Evolutionary conservation across 2,888 invertebrate species (phyloP), one percentile per base, ranked within the genome.

Genomic region (Malacosoma neustria): DNA sequence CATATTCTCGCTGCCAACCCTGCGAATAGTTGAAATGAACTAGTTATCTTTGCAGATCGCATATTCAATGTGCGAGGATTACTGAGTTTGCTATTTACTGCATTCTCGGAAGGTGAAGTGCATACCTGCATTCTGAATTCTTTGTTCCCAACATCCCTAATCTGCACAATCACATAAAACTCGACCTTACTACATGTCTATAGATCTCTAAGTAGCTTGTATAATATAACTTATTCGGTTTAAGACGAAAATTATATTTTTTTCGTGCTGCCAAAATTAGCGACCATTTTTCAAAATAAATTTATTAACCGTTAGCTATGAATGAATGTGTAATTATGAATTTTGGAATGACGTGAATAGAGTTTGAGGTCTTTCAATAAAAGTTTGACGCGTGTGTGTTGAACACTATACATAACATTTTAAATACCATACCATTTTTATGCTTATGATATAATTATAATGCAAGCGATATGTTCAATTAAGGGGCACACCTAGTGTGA

Each of bases 21-120:
- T 81, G 49, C 34, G 36, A 32, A 41, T 54, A 52, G 55, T 61
- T 61, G 45, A 54, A 63, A 60, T 68, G 61, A 61, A 66, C 61
- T 58, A 63, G 59, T 70, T 72, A 74, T 74, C 74, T 72, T 71
- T 70, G 72, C 72, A 71, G 71, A 75, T 77, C 76, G 71, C 67
- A 66, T 72, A 69, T 76, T 77, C 71, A 66, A 54, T 63, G 65
- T 74, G 69, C 74, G 69, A 75, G 79, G 81, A 81, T 82, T 81
- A 80, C 66, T 36, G 57, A 61, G 65, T 72, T 73, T 69, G 65
- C 71, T 61, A 79, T 82, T 22, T 81, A 77, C 74, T 64, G 71
- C 55, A 57, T 85, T 82, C 84, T 71, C 61, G 72, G 84, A 85
- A 84, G 81, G 77, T 71, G 71, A 52, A 47, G 49, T 43, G 45